Evolutionary conservation across 2,113 vertebrate genomes (phyloP).

Genomic region (Catharus fuscescens): DNA sequence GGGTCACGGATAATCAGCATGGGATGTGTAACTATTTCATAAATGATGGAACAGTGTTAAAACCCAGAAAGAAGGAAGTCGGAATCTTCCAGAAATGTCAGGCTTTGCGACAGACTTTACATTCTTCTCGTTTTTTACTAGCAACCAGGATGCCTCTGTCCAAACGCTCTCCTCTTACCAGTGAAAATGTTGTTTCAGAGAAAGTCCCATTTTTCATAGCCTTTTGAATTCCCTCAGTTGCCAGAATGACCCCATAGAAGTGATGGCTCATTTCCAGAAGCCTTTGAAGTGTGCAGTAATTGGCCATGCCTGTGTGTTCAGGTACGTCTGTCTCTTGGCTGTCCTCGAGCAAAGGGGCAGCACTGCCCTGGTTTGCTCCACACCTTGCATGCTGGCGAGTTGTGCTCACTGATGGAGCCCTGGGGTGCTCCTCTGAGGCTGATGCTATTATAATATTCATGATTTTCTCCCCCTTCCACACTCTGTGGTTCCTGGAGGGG

Average conservation of each 20-base stretch:
- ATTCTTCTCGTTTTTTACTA: background rate
- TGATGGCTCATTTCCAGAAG: background rate
- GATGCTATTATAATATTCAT: background rate
- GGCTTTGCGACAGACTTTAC: background rate
- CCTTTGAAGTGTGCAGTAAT: background rate
- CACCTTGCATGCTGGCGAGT: background rate
- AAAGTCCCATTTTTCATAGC: background rate
- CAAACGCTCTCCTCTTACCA: background rate
- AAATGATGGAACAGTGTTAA: background rate
- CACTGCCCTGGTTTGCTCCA: background rate
- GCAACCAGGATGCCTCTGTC: background rate
- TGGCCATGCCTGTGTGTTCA: background rate
- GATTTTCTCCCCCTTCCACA: background rate
- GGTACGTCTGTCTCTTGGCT: rapidly evolving
- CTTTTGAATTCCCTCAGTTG: background rate
- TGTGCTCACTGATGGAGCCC: background rate
- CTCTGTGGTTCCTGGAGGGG: background rate
- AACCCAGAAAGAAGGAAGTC: background rate
- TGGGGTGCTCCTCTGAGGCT: background rate
- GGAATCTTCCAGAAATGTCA: constrained; percentile 18
- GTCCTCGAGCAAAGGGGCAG: background rate
- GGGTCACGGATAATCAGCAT: background rate
- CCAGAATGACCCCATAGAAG: background rate
- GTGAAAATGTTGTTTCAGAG: background rate
- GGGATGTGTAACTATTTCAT: background rate